Base-by-base conservation (phyloP, 2,888 invertebrate species). In the Apomyelois bistriatella region DNA sequence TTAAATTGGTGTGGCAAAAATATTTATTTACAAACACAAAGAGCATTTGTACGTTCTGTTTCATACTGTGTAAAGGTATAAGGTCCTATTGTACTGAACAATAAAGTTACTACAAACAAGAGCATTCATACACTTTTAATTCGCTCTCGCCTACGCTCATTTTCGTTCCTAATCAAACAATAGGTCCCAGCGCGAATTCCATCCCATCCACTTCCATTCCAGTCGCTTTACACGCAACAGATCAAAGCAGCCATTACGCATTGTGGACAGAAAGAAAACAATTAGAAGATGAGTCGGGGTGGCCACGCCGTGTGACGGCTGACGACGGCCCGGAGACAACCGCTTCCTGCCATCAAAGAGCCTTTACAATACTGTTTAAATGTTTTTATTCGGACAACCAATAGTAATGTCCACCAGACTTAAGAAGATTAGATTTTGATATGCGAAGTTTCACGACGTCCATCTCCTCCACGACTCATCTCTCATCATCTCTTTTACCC, bases 231-330 rank as follows among this genome's bases (percentile, higher is more conserved):
- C 57, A 52, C 48, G 43, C 53, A 53, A 32, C 68, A 81, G 86
- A 87, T 88, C 86, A 88, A 88, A 87, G 85, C 77, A 62, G 70
- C 77, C 79, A 82, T 83, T 82, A 82, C 60, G 76, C 65, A 85
- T 86, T 86, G 86, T 87, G 63, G 68, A 70, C 68, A 61, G 65
- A 79, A 87, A 86, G 86, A 85, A 85, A 86, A 86, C 87, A 88
- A 88, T 87, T 83, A 87, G 83, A 80, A 79, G 78, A 87, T 87
- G 85, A 76, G 70, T 50, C 47, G 56, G 60, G 60, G 53, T 53
- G 52, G 55, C 58, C 64, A 61, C 68, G 63, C 82, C 82, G 82
- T 74, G 79, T 43, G 52, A 43, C 43, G 52, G 13, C 17, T 40
- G 74, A 87, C 85, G 84, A 22, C 5, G n/a, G 82, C 76, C 77